Evolutionary conservation across 2,113 vertebrate genomes (phyloP).

Genomic region (Nyctereutes procyonoides): DNA sequence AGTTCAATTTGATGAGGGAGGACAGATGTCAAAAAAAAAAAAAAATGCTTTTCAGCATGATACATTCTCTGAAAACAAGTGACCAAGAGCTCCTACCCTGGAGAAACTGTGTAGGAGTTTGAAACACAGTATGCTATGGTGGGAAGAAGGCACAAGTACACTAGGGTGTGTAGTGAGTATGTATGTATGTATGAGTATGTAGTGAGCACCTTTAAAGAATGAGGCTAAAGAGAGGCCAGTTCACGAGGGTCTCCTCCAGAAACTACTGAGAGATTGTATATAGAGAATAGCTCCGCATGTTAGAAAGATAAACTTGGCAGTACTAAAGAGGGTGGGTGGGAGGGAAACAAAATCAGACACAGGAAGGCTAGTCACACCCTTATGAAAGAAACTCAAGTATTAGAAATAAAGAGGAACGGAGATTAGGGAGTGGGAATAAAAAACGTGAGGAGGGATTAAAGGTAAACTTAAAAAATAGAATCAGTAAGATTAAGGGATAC

Average conservation of each 20-base stretch:
- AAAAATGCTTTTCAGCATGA: neutral
- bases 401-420: neutral
- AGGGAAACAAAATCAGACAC: neutral
- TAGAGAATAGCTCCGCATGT: neutral
- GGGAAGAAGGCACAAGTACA: neutral
- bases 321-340: neutral
- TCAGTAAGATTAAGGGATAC: neutral
- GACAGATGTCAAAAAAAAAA: slow-evolving; percentile 52
- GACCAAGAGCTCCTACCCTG: neutral
- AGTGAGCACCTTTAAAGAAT: neutral
- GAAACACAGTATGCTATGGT: neutral
- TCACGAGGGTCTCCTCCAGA: neutral
- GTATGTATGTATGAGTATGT: too few relatives aligned
- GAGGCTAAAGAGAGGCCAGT: neutral
- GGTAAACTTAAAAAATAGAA: neutral
- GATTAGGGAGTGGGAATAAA: neutral
- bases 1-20: neutral
- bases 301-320: slow-evolving; percentile 26
- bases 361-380: neutral
- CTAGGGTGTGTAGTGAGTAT: neutral
- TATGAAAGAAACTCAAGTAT: neutral
- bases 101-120: neutral
- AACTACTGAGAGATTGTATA: neutral
- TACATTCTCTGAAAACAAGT: neutral
- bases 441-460: neutral